Percentiles rank a stretch among this genome's conserved stretches.
phyloP scores from a whole-genome alignment of 2,888 invertebrate species.

The Limnephilus rhombicus region DNA sequence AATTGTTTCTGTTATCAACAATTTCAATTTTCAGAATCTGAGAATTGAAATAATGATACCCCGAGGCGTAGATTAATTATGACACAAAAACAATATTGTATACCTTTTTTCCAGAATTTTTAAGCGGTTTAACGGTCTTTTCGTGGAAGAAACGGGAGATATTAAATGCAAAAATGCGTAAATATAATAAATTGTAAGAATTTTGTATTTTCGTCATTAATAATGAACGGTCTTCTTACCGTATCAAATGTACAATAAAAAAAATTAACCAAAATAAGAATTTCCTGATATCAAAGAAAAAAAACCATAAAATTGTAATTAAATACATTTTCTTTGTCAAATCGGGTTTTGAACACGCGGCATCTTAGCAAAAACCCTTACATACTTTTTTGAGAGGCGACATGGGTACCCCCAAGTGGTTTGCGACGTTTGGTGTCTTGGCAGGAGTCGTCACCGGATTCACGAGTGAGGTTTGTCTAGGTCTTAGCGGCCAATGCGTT shows the following conservation, averaged over 20 bases:
- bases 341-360: no score
- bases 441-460: no score
- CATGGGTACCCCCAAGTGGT: no score
- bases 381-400: no score
- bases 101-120: not conserved
- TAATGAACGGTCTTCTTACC: not conserved
- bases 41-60: not conserved
- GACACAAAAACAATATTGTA: not conserved
- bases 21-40: not conserved
- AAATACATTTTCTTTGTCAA: no score
- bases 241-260: not conserved
- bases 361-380: no score
- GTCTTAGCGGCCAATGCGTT: no score
- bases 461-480: no score
- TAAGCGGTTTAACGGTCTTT: not conserved
- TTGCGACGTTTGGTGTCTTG: no score
- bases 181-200: not conserved
- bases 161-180: not conserved
- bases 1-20: not conserved
- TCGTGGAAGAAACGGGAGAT: not conserved
- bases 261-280: not conserved
- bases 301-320: no score
- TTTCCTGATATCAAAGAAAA: no score
- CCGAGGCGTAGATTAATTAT: not conserved
- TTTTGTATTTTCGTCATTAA: not conserved